Evolutionary conservation across 2,888 invertebrate genomes (phyloP).

Genomic region (Folsomia manolachei): DNA sequence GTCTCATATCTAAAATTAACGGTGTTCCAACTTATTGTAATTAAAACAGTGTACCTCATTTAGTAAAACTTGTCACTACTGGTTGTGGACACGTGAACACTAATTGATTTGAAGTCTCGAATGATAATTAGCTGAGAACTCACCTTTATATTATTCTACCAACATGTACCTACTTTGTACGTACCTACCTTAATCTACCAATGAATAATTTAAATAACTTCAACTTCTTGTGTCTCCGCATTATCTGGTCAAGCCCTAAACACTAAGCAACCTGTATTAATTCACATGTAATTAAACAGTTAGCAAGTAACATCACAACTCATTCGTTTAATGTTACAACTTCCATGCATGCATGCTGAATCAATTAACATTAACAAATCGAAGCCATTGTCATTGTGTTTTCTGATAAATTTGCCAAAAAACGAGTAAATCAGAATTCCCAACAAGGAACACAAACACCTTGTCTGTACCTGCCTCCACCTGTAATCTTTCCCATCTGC

Average conservation of each 20-base stretch:
- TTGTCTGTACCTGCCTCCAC: background rate
- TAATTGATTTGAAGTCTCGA: background rate
- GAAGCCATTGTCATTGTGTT: background rate
- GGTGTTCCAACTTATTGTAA: background rate
- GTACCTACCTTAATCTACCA: background rate
- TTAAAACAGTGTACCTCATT: background rate
- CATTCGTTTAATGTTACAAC: too few species aligned
- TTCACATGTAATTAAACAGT: background rate
- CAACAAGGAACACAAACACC: too few species aligned
- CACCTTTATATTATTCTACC: background rate
- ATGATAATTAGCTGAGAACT: background rate
- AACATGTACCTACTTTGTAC: slow-evolving; percentile 1
- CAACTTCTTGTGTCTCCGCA: too few species aligned
- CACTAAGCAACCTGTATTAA: background rate
- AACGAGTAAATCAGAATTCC: background rate
- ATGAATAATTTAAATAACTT: background rate
- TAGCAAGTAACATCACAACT: background rate
- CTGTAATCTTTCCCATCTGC: background rate
- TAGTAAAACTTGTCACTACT: slow-evolving; percentile 3
- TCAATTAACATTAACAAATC: background rate
- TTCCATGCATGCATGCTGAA: background rate
- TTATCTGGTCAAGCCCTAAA: too few species aligned
- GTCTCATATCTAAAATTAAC: too few species aligned
- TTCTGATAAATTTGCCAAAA: background rate
- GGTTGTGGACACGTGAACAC: slow-evolving; percentile 5